Percentiles rank a stretch among this genome's conserved stretches.
These are phyloP conservation scores for Scalopus aquaticus DNA, from an alignment of 2,113 vertebrate genomes.

Conservation along the genomic window DNA sequence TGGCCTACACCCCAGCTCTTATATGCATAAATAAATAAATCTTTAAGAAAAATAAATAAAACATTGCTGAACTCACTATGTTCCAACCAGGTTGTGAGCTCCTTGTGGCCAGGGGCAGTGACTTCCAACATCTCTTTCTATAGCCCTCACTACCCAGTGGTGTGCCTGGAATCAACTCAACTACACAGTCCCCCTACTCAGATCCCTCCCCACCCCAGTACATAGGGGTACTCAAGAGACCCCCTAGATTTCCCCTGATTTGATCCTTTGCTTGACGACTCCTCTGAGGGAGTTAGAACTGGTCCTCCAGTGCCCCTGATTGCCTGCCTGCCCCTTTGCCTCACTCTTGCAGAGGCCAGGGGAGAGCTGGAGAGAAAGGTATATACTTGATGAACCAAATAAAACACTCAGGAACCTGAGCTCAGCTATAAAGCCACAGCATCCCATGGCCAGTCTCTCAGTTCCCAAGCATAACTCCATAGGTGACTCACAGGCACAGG, in stretches of 20 bases:
- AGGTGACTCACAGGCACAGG: neutral
- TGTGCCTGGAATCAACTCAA: neutral
- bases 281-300: neutral
- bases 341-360: neutral
- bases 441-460: conserved; percentile 19
- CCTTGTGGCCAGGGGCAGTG: accelerated
- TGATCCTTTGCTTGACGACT: neutral
- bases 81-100: neutral
- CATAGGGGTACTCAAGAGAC: neutral
- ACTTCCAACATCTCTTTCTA: neutral
- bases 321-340: neutral
- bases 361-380: neutral
- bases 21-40: too few relatives aligned
- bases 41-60: too few relatives aligned
- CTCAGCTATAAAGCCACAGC: neutral
- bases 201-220: too few relatives aligned
- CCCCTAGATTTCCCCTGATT: neutral
- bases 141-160: neutral
- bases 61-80: neutral
- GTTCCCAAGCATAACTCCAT: neutral
- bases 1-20: too few relatives aligned
- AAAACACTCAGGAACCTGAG: conserved; percentile 55
- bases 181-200: neutral
- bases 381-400: conserved; percentile 61
- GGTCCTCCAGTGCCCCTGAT: neutral